Conservation (phyloP, 2,113 vertebrate genomes). For the Polypterus senegalus region DNA sequence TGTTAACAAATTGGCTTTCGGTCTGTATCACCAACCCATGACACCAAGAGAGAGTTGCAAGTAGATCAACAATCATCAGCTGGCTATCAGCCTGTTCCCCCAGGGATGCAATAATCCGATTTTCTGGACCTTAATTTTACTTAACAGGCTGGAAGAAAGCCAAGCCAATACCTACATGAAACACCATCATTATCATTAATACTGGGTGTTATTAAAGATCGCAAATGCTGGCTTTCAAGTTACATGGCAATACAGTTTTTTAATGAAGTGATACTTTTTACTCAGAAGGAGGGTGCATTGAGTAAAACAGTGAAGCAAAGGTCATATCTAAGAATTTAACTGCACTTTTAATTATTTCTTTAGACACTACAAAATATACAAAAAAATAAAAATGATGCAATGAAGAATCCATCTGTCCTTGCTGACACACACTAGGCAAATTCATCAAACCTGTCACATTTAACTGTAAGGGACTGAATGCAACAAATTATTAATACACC, state of each 20-base stretch:
- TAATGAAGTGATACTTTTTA: constrained; percentile 56
- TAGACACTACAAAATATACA: neutral
- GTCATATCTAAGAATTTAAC: constrained; percentile 25
- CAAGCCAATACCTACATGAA: constrained; percentile 41
- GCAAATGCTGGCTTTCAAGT: constrained; percentile 32
- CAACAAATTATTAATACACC: too few relatives aligned
- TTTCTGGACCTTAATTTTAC: constrained; percentile 75
- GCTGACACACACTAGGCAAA: too few relatives aligned
- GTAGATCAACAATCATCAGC: constrained; percentile 63
- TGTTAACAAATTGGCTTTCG: constrained; percentile 77
- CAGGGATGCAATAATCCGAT: constrained; percentile 66
- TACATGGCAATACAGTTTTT: constrained; percentile 49
- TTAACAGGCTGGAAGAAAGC: constrained; percentile 47
- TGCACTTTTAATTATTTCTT: constrained; percentile 25
- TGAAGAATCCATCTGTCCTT: too few relatives aligned
- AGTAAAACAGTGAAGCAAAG: constrained; percentile 31
- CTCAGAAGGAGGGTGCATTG: constrained; percentile 28
- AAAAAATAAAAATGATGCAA: too few relatives aligned
- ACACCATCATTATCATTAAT: constrained; percentile 33
- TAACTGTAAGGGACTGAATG: too few relatives aligned
- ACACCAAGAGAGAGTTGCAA: constrained; percentile 32
- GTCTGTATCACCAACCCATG: constrained; percentile 43
- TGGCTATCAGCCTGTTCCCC: constrained; percentile 54
- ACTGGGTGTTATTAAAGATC: constrained; percentile 33
- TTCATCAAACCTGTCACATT: too few relatives aligned